A percentile compares a stretch with the other conserved stretches of the same genome.
These are phyloP conservation scores for Clunio marinus DNA, from an alignment of 2,888 invertebrate genomes.

Conservation along the genomic window DNA sequence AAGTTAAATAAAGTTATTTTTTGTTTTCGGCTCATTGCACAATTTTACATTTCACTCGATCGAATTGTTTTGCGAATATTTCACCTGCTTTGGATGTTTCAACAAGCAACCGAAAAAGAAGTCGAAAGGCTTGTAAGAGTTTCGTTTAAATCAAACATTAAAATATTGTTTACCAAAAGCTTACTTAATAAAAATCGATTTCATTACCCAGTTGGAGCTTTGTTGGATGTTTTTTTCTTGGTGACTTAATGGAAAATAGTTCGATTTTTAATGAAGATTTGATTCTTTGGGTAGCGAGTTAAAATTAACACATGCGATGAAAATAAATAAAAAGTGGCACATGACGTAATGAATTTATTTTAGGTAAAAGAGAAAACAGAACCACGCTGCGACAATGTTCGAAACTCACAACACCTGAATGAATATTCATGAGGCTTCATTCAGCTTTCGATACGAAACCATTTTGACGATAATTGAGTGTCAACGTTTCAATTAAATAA, in stretches of 20 bases:
- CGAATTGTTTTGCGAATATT: neutral
- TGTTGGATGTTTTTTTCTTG: too few relatives aligned
- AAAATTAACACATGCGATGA: neutral
- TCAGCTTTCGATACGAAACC: neutral
- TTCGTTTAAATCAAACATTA: too few relatives aligned
- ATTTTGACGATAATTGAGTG: conserved; percentile 11
- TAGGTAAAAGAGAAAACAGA: conserved; percentile 8
- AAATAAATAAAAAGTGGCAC: neutral
- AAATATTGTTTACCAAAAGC: too few relatives aligned
- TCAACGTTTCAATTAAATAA: conserved; percentile 27
- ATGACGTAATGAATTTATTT: neutral
- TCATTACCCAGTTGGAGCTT: too few relatives aligned
- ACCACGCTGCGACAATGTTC: neutral
- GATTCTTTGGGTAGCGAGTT: neutral
- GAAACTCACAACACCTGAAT: neutral
- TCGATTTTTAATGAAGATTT: neutral
- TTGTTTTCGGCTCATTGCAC: neutral
- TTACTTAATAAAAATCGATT: too few relatives aligned
- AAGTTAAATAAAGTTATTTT: too few relatives aligned
- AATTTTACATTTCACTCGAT: neutral
- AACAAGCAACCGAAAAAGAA: neutral
- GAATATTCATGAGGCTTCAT: conserved; percentile 9
- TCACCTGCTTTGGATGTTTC: neutral
- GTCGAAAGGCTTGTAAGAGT: too few relatives aligned
- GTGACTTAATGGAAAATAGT: neutral